Evolutionary conservation across 2,113 vertebrate genomes (phyloP).

Genomic region (Corythornis cristatus): DNA sequence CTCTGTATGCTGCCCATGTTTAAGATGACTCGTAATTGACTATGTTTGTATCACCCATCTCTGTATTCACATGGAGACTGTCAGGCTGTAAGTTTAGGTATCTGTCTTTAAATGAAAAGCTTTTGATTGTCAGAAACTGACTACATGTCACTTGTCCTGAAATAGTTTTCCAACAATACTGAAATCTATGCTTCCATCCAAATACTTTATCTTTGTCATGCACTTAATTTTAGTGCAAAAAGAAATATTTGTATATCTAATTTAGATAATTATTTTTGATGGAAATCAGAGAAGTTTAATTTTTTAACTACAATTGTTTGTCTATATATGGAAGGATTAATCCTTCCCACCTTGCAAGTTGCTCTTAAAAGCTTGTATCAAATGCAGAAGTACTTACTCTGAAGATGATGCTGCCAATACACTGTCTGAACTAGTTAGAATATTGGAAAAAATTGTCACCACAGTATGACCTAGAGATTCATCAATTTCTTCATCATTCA

Average conservation of each 20-base stretch:
- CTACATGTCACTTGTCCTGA: background rate
- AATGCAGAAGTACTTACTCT: conserved; percentile 79
- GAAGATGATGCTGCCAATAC: conserved; percentile 81
- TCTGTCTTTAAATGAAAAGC: background rate
- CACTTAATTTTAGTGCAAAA: background rate
- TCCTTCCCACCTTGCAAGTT: background rate
- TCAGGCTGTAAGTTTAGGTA: background rate
- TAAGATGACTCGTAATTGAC: background rate
- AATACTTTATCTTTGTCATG: background rate
- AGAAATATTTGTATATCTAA: background rate
- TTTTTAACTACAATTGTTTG: background rate
- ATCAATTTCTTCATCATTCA: conserved; percentile 88
- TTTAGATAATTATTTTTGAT: background rate
- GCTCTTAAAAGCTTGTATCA: background rate
- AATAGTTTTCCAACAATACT: background rate
- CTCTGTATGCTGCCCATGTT: background rate
- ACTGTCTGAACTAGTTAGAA: conserved; percentile 85
- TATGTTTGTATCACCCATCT: background rate
- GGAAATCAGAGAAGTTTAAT: background rate
- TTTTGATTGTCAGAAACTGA: background rate
- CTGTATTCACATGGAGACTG: background rate
- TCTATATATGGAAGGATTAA: background rate
- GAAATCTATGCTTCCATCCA: background rate
- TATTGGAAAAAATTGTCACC: conserved; percentile 94
- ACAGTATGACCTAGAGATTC: conserved; percentile 84